Evolutionary conservation across 2,797 vertebrate species (phyloP).

Genomic region (Tiaroga cobitis): DNA sequence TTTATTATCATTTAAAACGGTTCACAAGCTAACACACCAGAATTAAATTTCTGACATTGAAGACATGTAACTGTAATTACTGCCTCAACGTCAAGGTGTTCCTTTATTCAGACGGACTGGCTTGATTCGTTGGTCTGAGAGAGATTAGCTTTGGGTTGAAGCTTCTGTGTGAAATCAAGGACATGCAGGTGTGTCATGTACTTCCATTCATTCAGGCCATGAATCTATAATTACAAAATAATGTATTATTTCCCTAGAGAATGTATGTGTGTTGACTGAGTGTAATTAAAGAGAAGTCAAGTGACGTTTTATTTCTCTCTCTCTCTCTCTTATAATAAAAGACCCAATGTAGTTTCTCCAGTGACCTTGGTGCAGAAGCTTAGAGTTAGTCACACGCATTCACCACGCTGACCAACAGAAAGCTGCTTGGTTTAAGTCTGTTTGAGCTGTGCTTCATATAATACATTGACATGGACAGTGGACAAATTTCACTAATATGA

Average conservation of each 20-base stretch:
- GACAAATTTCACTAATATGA: background rate
- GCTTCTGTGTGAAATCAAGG: constrained; percentile 73
- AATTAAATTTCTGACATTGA: constrained; percentile 71
- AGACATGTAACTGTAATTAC: constrained; percentile 77
- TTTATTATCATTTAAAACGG: background rate
- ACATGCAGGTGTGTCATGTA: constrained; percentile 62
- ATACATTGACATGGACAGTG: background rate
- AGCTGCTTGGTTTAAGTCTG: background rate
- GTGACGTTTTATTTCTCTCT: background rate
- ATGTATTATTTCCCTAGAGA: background rate
- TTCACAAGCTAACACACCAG: constrained; percentile 62
- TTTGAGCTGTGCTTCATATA: background rate
- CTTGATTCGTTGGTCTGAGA: constrained; percentile 68
- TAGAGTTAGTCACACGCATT: background rate
- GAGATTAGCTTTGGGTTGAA: constrained; percentile 70
- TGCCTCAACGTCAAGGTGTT: constrained; percentile 68
- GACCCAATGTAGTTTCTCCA: background rate
- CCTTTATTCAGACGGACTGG: constrained; percentile 72
- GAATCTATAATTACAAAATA: background rate
- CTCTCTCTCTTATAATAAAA: background rate
- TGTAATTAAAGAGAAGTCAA: constrained; percentile 3
- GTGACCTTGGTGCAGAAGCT: constrained; percentile 21
- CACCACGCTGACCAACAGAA: background rate
- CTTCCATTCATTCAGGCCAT: constrained; percentile 59
- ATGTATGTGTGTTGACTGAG: background rate